Evolutionary conservation across 2,888 invertebrate species (phyloP).

Genomic region (Diabrotica balteata): DNA sequence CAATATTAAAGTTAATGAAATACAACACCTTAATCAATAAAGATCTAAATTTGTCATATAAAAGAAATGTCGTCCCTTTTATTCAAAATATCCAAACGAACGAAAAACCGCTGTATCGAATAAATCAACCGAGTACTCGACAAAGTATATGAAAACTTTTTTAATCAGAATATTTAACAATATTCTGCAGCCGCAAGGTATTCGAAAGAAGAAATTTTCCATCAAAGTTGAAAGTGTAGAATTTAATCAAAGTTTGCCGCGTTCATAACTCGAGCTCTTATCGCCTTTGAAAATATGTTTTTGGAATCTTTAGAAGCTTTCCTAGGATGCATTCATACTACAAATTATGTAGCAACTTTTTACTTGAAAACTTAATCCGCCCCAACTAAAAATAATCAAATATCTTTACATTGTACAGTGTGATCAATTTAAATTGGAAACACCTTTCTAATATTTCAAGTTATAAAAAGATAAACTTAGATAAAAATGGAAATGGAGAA

Average conservation of each 20-base stretch:
- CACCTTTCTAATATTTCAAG: too few species aligned
- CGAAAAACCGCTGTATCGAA: constrained; percentile 3
- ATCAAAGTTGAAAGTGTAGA: constrained; percentile 26
- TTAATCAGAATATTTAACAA: constrained; percentile 25
- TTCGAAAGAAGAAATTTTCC: constrained; percentile 19
- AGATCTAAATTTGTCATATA: too few species aligned
- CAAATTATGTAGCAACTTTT: background rate
- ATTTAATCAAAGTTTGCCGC: constrained; percentile 26
- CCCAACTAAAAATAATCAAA: too few species aligned
- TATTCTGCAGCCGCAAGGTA: constrained; percentile 14
- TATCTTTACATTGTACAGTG: too few species aligned
- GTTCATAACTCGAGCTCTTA: constrained; percentile 10
- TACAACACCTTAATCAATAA: too few species aligned
- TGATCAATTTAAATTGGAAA: too few species aligned
- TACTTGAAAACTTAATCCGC: background rate
- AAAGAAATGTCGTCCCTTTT: too few species aligned
- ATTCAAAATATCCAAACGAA: too few species aligned
- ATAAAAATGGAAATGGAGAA: too few species aligned
- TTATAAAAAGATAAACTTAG: too few species aligned
- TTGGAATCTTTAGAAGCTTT: constrained; percentile 5
- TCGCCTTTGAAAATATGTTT: constrained; percentile 6
- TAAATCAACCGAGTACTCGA: constrained; percentile 3
- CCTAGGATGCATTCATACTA: background rate
- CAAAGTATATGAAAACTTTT: constrained; percentile 24
- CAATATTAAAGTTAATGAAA: too few species aligned